Base-by-base conservation (phyloP, 2,113 vertebrate species). In the Euleptes europaea region DNA sequence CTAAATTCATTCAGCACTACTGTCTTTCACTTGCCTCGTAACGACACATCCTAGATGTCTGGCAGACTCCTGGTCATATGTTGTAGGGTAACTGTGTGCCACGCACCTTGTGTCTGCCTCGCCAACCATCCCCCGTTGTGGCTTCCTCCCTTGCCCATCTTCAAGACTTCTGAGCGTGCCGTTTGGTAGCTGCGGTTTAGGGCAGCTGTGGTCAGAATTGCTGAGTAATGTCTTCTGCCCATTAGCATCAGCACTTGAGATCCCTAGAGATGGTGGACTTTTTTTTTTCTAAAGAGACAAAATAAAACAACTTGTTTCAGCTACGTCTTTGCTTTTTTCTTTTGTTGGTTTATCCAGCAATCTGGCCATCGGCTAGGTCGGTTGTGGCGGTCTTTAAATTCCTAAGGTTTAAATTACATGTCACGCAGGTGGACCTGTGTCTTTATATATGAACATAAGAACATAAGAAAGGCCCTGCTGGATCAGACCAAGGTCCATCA, bases 301-400 rank as follows among this genome's bases (percentile, higher is more conserved):
- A 95, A 94, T 95, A 93, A 95, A 95, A 74, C n/a, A 63, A 82
- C 35, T 80, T 88, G 80, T 95, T 94, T 91, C 88, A 96, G 91
- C 80, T 92, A 81, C 4, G 3, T 49, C 83, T 78, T 21, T 21
- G 75, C 78, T 69, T 86, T 80, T 1, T 10, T 44, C 44, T 44
- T 49, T 80, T 6, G 54, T 0, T 0, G 15, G 51, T 87, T 82
- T 84, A 35, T 82, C 40, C 9, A 60, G 79, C 42, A 5, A 31
- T 47, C 44, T 42, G 44, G 8, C 57, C 14, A 49, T 11, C 47
- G 12, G 28, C 1, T 11, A 49, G 21, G 19, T 33, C 51, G 4
- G 15, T 15, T 73, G 15, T 57, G 17, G 4, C 42, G 38, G 26
- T 33, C n/a, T 54, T 51, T 70, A 49, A 21, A 33, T 8, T 38